A percentile compares a stretch with the other conserved stretches of the same genome.
phyloP scores from a whole-genome alignment of 2,797 vertebrate genomes.

The Melopsittacus undulatus region DNA sequence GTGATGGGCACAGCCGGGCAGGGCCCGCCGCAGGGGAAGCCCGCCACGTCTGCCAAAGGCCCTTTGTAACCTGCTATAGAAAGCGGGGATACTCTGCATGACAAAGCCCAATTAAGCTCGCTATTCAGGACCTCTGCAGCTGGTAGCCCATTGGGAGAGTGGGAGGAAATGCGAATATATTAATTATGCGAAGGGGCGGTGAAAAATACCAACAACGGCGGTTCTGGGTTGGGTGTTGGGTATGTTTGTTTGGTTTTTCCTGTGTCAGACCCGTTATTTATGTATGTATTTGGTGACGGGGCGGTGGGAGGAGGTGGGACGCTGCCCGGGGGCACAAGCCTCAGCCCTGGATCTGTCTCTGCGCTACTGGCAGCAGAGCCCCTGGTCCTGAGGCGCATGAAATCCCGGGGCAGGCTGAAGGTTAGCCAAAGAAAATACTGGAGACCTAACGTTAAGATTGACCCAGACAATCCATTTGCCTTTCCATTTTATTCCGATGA shows the following conservation, averaged over 20 bases:
- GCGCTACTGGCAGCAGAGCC: background rate
- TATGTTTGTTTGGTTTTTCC: constrained; percentile 29
- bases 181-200: constrained; percentile 70
- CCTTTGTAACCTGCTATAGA: constrained; percentile 85
- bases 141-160: constrained; percentile 90
- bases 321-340: background rate
- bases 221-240: background rate
- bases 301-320: background rate
- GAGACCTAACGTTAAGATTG: background rate
- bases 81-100: constrained; percentile 90
- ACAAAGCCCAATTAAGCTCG: constrained; percentile 97
- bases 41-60: constrained; percentile 72
- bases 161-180: constrained; percentile 86
- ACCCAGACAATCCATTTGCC: background rate
- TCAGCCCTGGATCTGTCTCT: background rate
- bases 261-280: background rate
- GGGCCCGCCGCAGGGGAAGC: background rate
- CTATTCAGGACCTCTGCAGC: constrained; percentile 92
- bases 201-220: constrained; percentile 31
- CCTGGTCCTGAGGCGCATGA: background rate
- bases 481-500: background rate
- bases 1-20: constrained; percentile 58
- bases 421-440: background rate
- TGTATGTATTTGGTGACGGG: constrained; percentile 60
- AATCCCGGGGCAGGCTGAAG: background rate